Evolutionary conservation across 2,888 invertebrate genomes (phyloP).

Genomic region (Panopea generosa): DNA sequence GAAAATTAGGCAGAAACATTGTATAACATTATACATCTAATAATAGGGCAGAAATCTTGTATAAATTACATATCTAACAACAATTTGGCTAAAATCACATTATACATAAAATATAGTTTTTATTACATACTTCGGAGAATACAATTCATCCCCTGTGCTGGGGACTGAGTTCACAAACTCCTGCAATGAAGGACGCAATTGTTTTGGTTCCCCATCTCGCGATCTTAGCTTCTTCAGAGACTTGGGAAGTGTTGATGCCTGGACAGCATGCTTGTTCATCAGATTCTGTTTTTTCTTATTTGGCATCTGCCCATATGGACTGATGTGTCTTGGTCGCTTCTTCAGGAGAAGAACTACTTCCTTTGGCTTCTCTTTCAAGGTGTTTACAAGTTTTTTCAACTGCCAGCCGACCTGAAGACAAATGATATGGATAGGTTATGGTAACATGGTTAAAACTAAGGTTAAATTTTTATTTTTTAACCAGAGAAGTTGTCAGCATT

Average conservation of each 20-base stretch:
- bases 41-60: too few relatives aligned
- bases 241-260: slow-evolving; percentile 75
- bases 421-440: too few relatives aligned
- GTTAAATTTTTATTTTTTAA: too few relatives aligned
- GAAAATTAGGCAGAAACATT: too few relatives aligned
- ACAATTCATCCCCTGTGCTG: slow-evolving; percentile 62
- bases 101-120: too few relatives aligned
- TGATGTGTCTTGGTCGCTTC: slow-evolving; percentile 91
- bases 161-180: slow-evolving; percentile 74
- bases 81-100: too few relatives aligned
- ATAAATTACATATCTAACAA: too few relatives aligned
- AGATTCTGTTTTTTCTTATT: slow-evolving; percentile 76
- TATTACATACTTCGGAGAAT: slow-evolving; percentile 77
- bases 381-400: slow-evolving; percentile 90
- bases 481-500: too few relatives aligned
- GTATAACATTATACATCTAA: too few relatives aligned
- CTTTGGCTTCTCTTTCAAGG: slow-evolving; percentile 91
- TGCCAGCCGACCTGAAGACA: slow-evolving; percentile 91
- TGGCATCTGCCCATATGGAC: slow-evolving; percentile 89
- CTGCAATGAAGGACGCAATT: slow-evolving; percentile 75
- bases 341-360: slow-evolving; percentile 93
- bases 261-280: slow-evolving; percentile 61
- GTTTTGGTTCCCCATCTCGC: slow-evolving; percentile 74
- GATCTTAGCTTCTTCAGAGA: slow-evolving; percentile 78
- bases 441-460: neutral